phyloP scores from a whole-genome alignment of 2,797 vertebrate genomes.

The Enteromius anoplus region DNA sequence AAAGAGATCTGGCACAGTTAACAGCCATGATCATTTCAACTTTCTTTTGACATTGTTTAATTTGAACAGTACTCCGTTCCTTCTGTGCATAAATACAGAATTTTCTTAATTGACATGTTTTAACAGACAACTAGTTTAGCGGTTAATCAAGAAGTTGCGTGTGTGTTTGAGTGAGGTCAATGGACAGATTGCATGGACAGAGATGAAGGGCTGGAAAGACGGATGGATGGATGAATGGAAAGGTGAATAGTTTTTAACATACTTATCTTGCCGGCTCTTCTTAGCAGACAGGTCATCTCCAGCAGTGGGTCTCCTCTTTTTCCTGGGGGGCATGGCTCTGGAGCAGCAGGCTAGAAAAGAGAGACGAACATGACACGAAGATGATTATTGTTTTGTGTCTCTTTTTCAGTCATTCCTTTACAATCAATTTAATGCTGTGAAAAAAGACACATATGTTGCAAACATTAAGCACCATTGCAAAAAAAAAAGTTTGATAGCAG shows the following conservation, averaged over 20 bases:
- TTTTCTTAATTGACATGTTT: not conserved
- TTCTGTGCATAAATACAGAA: not conserved
- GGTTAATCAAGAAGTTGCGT: not conserved
- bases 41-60: not conserved
- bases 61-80: not conserved
- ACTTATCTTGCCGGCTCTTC: slow-evolving; percentile 99
- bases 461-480: too few species aligned
- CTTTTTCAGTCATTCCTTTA: not conserved
- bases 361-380: slow-evolving; percentile 30
- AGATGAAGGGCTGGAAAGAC: not conserved
- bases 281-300: slow-evolving; percentile 97
- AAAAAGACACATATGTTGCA: not conserved
- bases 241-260: slow-evolving; percentile 51
- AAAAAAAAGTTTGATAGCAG: not conserved
- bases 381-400: not conserved
- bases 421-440: not conserved
- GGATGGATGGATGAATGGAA: slow-evolving; percentile 4
- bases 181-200: not conserved
- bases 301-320: slow-evolving; percentile 99
- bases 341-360: slow-evolving; percentile 88
- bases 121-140: not conserved
- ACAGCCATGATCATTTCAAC: not conserved
- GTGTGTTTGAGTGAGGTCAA: slow-evolving; percentile 1
- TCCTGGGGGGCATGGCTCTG: slow-evolving; percentile 98
- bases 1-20: not conserved